Evolutionary conservation across 2,797 vertebrate genomes (phyloP).

Genomic region (Crax fasciolata): DNA sequence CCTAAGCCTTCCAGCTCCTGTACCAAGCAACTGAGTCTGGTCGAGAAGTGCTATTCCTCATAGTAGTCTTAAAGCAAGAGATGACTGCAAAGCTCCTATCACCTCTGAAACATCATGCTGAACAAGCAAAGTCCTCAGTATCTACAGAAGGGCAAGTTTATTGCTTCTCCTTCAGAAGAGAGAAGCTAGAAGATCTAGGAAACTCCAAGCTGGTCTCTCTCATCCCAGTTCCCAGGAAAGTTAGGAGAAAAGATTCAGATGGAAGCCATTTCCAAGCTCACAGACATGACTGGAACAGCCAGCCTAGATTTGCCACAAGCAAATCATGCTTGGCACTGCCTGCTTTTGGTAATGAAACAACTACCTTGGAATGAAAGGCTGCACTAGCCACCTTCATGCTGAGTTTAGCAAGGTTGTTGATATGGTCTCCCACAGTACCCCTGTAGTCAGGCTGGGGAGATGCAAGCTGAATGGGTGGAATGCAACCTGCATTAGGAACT

Average conservation of each 20-base stretch:
- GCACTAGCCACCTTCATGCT: accelerated
- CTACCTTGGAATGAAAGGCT: not conserved
- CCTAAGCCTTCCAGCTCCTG: not conserved
- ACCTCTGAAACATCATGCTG: not conserved
- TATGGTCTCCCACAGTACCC: too few species aligned
- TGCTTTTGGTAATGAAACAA: not conserved
- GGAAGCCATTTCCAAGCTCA: not conserved
- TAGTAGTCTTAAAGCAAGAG: not conserved
- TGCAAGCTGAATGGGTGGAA: not conserved
- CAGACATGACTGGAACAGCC: not conserved
- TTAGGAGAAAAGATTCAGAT: not conserved
- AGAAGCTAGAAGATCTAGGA: not conserved
- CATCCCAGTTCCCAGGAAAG: not conserved
- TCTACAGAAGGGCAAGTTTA: not conserved
- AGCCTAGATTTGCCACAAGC: not conserved
- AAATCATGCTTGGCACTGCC: not conserved
- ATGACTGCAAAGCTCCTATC: not conserved
- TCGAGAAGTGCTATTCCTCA: accelerated
- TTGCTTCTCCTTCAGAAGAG: not conserved
- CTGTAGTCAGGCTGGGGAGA: not conserved
- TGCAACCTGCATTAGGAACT: accelerated
- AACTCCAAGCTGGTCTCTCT: not conserved
- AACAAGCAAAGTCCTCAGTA: accelerated
- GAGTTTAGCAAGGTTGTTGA: not conserved
- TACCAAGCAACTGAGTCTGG: not conserved